phyloP scores from a whole-genome alignment of 2,888 invertebrate genomes.

The Cephus rjabovi region DNA sequence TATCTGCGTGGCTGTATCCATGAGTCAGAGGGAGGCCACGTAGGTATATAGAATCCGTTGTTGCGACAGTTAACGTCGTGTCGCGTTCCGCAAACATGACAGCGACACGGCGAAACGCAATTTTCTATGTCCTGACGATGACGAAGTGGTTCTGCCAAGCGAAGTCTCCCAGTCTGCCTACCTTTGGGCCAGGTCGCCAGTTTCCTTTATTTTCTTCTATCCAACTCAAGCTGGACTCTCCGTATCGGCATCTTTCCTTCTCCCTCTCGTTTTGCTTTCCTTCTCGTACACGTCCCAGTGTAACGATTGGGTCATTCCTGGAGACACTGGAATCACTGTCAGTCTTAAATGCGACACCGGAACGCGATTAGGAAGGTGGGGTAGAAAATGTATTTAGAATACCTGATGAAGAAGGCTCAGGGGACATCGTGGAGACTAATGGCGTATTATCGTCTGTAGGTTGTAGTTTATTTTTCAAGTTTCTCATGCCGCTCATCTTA shows the following conservation, averaged over 20 bases:
- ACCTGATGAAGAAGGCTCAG: neutral
- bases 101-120: constrained; percentile 43
- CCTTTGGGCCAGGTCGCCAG: constrained; percentile 23
- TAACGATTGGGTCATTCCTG: neutral
- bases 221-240: neutral
- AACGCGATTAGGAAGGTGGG: neutral
- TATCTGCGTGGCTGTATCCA: neutral
- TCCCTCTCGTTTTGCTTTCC: neutral
- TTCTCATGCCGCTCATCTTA: neutral
- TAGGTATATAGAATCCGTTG: constrained; percentile 29
- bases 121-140: constrained; percentile 42
- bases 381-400: neutral
- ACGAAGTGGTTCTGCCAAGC: constrained; percentile 40
- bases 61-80: constrained; percentile 51
- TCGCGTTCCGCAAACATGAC: constrained; percentile 46
- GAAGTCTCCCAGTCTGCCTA: constrained; percentile 30
- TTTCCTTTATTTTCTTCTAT: neutral
- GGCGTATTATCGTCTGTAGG: neutral
- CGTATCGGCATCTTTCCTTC: neutral
- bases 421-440: neutral
- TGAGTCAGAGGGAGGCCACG: neutral
- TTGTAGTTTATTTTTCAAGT: neutral
- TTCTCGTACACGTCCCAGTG: neutral
- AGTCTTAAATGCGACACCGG: neutral
- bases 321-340: neutral